These are phyloP conservation scores for Rhysida immarginata DNA, from an alignment of 1,140 invertebrate species.

Conservation along the genomic window DNA sequence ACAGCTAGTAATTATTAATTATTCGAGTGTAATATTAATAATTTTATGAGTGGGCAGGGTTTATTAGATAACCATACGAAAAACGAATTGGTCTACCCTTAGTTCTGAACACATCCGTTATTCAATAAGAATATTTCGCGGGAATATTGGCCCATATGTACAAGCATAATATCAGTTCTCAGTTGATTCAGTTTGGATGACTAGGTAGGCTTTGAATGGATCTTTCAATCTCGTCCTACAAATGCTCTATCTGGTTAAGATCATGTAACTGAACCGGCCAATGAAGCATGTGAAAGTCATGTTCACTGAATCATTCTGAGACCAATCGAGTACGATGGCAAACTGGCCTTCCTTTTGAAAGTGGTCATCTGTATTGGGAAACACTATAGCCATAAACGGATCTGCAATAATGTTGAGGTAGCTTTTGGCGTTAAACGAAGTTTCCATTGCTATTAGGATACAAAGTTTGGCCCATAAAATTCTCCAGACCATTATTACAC, in stretches of 20 bases:
- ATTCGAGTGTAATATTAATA: too few species aligned
- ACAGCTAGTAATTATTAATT: too few species aligned
- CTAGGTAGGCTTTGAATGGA: background rate
- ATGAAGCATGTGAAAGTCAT: background rate
- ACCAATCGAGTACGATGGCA: background rate
- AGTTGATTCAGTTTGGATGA: background rate
- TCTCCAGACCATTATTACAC: constrained; percentile 5
- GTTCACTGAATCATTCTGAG: background rate
- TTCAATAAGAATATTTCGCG: background rate
- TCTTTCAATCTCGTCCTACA: background rate
- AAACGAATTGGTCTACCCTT: background rate
- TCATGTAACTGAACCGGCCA: background rate
- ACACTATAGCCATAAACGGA: background rate
- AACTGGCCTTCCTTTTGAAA: background rate
- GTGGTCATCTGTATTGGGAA: background rate
- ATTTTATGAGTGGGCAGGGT: background rate
- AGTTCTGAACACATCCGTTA: background rate
- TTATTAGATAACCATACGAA: background rate
- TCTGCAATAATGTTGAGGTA: background rate
- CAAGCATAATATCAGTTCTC: background rate
- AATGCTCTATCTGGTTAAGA: background rate
- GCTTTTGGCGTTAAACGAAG: background rate
- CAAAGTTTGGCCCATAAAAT: constrained; percentile 5
- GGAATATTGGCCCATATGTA: background rate
- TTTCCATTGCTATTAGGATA: constrained; percentile 1